A percentile compares a stretch with the other conserved stretches of the same genome.
Conservation (phyloP, 2,888 invertebrate genomes). For the Eilema griseolum region DNA sequence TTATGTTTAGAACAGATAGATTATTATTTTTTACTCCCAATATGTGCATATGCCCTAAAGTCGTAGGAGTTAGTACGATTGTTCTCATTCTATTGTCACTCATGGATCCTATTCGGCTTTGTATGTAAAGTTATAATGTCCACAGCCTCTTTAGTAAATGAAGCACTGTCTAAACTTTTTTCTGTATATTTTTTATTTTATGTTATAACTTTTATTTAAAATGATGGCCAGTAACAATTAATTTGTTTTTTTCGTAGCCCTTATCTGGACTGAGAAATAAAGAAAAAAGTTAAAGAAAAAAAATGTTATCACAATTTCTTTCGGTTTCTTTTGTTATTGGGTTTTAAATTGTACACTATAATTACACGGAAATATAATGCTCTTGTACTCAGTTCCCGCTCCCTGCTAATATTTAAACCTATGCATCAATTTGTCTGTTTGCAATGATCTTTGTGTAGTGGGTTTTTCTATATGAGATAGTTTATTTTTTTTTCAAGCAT, state of each 20-base stretch:
- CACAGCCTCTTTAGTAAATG: slow-evolving; percentile 27
- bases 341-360: neutral
- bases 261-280: slow-evolving; percentile 21
- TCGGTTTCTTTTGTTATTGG: neutral
- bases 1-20: neutral
- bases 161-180: slow-evolving; percentile 34
- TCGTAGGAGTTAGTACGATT: slow-evolving; percentile 51
- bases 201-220: slow-evolving; percentile 32
- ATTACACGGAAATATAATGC: neutral
- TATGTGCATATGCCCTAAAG: slow-evolving; percentile 35
- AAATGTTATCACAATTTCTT: slow-evolving; percentile 13
- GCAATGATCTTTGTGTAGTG: too few species aligned
- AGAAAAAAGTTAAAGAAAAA: slow-evolving; percentile 16
- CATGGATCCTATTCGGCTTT: slow-evolving; percentile 44
- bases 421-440: too few species aligned
- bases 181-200: slow-evolving; percentile 30
- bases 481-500: too few species aligned
- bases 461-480: too few species aligned
- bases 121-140: slow-evolving; percentile 32
- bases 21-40: neutral
- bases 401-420: too few species aligned
- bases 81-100: slow-evolving; percentile 32
- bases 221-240: slow-evolving; percentile 35
- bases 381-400: too few species aligned
- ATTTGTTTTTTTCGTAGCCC: slow-evolving; percentile 32